Evolutionary conservation across 2,888 invertebrate genomes (phyloP), one percentile per base, ranked within the genome.

Genomic region (Xestoiulus laeticollis): DNA sequence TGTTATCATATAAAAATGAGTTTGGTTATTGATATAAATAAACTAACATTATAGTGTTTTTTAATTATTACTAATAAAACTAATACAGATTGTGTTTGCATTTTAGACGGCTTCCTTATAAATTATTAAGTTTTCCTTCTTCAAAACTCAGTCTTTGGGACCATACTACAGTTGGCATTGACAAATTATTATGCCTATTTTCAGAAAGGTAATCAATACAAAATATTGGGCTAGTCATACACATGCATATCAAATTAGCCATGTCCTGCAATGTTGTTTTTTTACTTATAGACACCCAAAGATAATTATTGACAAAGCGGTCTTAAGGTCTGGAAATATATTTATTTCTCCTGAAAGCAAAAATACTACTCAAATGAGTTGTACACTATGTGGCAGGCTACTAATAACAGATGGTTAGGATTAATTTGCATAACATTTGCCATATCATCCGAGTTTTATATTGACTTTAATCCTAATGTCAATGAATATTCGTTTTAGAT

Each of bases 101-200:
- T 87, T 87, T 53, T 68, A 87, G 87, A 78, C n/a, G 19, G 14
- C 68, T 87, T 19, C 87, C 87, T 19, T 87, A 87, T 26, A 87
- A 78, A 87, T 30, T 87, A 19, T 38, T 87, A 10, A 32, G 78
- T 16, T 87, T 87, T 32, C 87, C 87, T 19, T 33, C 87, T 33
- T 87, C 87, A 38, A 78, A 78, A 78, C 19, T n/a, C 16, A 78
- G 30, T n/a, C 43, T 87, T 68, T 87, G 87, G 87, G 87, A 87
- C 30, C 87, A 78, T 78, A 33, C 19, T 10, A 33, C 87, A 32
- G 33, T 68, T 32, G 87, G 87, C 6, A 32, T 32, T 33, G 26
- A 6, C 1, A 26, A 87, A 78, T 59, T 19, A 38, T 14, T 87
- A 19, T 5, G 78, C 12, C 19, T 59, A 32, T 78, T 59, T 87